A percentile compares a stretch with the other conserved stretches of the same genome.
Conservation (phyloP, 2,797 vertebrate genomes). For the Furcifer pardalis region DNA sequence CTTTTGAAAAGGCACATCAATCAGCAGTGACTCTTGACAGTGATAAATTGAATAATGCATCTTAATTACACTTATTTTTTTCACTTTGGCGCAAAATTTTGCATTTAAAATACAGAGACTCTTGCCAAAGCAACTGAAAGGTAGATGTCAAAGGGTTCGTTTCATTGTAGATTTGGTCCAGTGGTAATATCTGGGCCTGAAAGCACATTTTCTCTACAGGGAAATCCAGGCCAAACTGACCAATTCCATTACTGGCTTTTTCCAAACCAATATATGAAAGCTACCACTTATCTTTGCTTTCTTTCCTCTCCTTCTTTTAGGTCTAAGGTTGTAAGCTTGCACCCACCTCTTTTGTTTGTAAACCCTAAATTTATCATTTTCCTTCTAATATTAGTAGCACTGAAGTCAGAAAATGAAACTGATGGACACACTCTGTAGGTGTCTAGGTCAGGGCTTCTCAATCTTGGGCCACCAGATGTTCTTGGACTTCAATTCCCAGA, state of each 20-base stretch:
- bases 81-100: slow-evolving; percentile 21
- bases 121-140: slow-evolving; percentile 1
- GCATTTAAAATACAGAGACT: not conserved
- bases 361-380: not conserved
- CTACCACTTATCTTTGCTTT: not conserved
- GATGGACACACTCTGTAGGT: no score
- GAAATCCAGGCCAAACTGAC: not conserved
- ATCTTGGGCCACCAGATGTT: no score
- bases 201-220: slow-evolving; percentile 11
- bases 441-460: no score
- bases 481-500: no score
- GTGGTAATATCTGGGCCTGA: slow-evolving; percentile 16
- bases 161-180: not conserved
- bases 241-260: slow-evolving; percentile 4
- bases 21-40: slow-evolving; percentile 32
- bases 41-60: slow-evolving; percentile 34
- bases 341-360: not conserved
- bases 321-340: no score
- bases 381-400: no score
- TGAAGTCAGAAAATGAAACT: not conserved
- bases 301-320: not conserved
- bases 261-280: not conserved
- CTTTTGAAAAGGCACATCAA: slow-evolving; percentile 16
- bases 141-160: slow-evolving; percentile 25
- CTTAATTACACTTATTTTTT: slow-evolving; percentile 25